Evolutionary conservation across 1,140 invertebrate genomes (phyloP).

Genomic region (Eupeodes corollae): DNA sequence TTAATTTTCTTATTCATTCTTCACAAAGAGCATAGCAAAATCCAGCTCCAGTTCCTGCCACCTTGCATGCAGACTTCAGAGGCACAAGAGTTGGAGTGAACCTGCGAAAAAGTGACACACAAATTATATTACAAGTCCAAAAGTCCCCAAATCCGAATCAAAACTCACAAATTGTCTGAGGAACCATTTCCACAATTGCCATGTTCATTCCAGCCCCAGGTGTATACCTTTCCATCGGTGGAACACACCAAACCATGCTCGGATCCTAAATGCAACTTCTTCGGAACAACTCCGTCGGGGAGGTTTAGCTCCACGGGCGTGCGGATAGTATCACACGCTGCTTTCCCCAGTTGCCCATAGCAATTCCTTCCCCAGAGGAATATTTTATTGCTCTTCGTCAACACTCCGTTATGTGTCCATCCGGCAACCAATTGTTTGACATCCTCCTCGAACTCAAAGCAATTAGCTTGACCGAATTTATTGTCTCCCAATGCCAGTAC

Average conservation of each 20-base stretch:
- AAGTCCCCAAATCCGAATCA: background rate
- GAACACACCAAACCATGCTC: slow-evolving; percentile 61
- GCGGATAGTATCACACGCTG: slow-evolving; percentile 12
- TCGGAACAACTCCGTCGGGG: slow-evolving; percentile 11
- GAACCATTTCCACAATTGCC: slow-evolving; percentile 68
- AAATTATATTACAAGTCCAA: background rate
- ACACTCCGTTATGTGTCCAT: slow-evolving; percentile 60
- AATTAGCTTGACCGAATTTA: slow-evolving; percentile 51
- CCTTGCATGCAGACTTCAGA: slow-evolving; percentile 16
- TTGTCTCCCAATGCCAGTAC: slow-evolving; percentile 63
- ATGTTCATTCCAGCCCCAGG: slow-evolving; percentile 91
- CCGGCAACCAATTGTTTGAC: slow-evolving; percentile 48
- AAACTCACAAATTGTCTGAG: slow-evolving; percentile 46
- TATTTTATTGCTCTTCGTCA: slow-evolving; percentile 47
- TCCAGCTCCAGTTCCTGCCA: slow-evolving; percentile 29
- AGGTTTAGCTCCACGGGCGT: slow-evolving; percentile 16
- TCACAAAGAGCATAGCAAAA: slow-evolving; percentile 31
- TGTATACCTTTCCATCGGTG: slow-evolving; percentile 44
- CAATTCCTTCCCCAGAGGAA: slow-evolving; percentile 68
- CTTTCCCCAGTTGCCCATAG: slow-evolving; percentile 58
- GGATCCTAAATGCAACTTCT: slow-evolving; percentile 55
- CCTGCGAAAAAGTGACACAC: slow-evolving; percentile 10
- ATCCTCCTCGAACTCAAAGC: slow-evolving; percentile 26
- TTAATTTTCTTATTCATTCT: too few relatives aligned
- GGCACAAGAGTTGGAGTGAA: slow-evolving; percentile 18